Evolutionary conservation across 1,140 invertebrate species (phyloP).

Genomic region (Bombus vancouverensis): DNA sequence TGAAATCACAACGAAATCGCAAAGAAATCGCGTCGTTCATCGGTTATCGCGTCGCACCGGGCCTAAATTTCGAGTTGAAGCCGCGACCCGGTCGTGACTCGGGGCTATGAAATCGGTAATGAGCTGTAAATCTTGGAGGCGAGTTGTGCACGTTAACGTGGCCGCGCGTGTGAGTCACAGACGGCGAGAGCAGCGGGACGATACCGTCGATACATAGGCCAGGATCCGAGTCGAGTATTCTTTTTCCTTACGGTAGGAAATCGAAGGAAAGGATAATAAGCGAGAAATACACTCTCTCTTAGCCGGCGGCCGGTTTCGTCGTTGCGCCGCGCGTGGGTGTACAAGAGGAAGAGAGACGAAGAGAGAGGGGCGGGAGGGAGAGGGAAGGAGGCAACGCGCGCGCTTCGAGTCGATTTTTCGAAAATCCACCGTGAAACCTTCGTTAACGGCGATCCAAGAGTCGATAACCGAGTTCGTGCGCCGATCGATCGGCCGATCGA

Average conservation of each 20-base stretch:
- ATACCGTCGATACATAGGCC: conserved; percentile 46
- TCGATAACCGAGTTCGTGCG: conserved; percentile 43
- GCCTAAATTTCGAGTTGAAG: conserved; percentile 16
- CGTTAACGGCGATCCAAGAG: conserved; percentile 61
- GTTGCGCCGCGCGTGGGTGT: conserved; percentile 73
- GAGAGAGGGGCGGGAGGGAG: conserved; percentile 17
- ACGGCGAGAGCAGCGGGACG: conserved; percentile 61
- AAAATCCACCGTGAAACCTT: conserved; percentile 66
- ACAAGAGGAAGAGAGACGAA: conserved; percentile 49
- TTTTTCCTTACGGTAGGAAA: conserved; percentile 73
- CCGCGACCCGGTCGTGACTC: conserved; percentile 62
- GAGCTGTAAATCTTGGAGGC: conserved; percentile 78
- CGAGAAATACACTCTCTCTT: conserved; percentile 78
- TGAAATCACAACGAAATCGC: neutral
- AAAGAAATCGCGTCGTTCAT: neutral
- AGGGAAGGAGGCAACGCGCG: conserved; percentile 21
- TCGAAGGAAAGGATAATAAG: conserved; percentile 81
- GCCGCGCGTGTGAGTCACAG: conserved; percentile 68
- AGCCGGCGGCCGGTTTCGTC: conserved; percentile 69
- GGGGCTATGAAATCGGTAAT: conserved; percentile 80
- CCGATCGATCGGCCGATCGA: conserved; percentile 48
- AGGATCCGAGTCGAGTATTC: conserved; percentile 61
- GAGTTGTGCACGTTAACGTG: conserved; percentile 34
- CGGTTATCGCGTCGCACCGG: neutral
- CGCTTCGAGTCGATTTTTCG: conserved; percentile 55